Evolutionary conservation across 2,888 invertebrate species (phyloP).

Genomic region (Protodeltote pygarga): DNA sequence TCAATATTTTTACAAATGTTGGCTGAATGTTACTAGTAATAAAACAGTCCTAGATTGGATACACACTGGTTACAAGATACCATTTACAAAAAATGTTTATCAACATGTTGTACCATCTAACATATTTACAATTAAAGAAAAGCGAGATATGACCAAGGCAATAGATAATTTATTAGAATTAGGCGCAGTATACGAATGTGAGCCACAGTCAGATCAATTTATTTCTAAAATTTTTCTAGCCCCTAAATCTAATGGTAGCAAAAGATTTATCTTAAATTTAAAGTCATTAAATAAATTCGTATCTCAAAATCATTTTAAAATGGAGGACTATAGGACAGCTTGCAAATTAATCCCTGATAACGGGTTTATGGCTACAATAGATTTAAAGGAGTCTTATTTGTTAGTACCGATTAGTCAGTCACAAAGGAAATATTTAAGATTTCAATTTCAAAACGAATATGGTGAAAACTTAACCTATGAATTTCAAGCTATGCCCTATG

Average conservation of each 20-base stretch:
- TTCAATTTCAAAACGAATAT: constrained; percentile 16
- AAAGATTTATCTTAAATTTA: constrained; percentile 38
- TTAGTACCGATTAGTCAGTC: constrained; percentile 22
- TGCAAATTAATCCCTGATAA: constrained; percentile 16
- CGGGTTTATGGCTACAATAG: constrained; percentile 36
- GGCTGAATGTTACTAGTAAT: neutral
- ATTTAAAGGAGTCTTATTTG: constrained; percentile 43
- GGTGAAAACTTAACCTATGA: constrained; percentile 8
- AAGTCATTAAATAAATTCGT: constrained; percentile 41
- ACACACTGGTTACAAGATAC: neutral
- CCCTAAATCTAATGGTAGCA: constrained; percentile 32
- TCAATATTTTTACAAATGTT: neutral
- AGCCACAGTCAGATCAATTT: constrained; percentile 25
- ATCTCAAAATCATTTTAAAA: constrained; percentile 37
- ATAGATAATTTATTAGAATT: constrained; percentile 33
- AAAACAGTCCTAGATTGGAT: neutral
- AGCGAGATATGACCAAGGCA: constrained; percentile 17
- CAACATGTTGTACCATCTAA: neutral
- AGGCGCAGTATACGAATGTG: constrained; percentile 30
- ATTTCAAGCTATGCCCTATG: constrained; percentile 27
- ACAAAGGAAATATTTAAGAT: constrained; percentile 32
- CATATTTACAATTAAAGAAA: neutral
- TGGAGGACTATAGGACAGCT: constrained; percentile 45
- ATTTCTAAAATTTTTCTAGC: constrained; percentile 37
- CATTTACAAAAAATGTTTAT: neutral